Evolutionary conservation across 2,888 invertebrate genomes (phyloP).

Genomic region (Incurvaria masculella): DNA sequence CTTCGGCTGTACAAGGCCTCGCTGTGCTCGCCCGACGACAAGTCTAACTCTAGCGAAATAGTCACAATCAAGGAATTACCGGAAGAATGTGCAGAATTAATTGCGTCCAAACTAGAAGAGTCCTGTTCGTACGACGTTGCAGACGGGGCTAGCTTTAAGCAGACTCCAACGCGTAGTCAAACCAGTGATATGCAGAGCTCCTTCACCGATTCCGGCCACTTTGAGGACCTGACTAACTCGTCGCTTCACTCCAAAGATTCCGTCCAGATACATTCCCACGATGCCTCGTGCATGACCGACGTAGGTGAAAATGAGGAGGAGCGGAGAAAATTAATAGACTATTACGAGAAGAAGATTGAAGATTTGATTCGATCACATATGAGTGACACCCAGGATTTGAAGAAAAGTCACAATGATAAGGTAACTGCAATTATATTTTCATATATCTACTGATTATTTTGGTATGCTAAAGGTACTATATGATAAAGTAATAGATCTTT

Average conservation of each 20-base stretch:
- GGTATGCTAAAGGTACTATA: no score
- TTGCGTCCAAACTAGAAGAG: constrained; percentile 39
- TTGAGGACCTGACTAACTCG: constrained; percentile 76
- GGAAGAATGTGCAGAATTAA: constrained; percentile 35
- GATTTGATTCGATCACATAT: constrained; percentile 62
- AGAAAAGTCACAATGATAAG: constrained; percentile 76
- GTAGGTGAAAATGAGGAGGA: constrained; percentile 60
- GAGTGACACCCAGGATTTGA: constrained; percentile 70
- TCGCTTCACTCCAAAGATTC: constrained; percentile 76
- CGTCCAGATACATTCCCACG: constrained; percentile 53
- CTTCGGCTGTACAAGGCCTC: constrained; percentile 77
- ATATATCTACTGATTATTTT: no score
- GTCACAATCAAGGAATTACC: constrained; percentile 71
- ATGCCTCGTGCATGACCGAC: constrained; percentile 52
- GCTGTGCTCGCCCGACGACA: constrained; percentile 74
- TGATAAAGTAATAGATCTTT: no score
- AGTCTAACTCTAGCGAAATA: constrained; percentile 72
- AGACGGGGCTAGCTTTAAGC: constrained; percentile 47
- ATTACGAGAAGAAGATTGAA: constrained; percentile 72
- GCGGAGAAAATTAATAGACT: constrained; percentile 63
- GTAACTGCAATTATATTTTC: background rate
- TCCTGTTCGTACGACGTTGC: constrained; percentile 44
- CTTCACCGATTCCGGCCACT: constrained; percentile 83
- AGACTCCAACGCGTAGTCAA: constrained; percentile 42
- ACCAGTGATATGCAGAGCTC: constrained; percentile 69